Base-by-base conservation (phyloP, 2,888 invertebrate genomes). In the Ischnura elegans region DNA sequence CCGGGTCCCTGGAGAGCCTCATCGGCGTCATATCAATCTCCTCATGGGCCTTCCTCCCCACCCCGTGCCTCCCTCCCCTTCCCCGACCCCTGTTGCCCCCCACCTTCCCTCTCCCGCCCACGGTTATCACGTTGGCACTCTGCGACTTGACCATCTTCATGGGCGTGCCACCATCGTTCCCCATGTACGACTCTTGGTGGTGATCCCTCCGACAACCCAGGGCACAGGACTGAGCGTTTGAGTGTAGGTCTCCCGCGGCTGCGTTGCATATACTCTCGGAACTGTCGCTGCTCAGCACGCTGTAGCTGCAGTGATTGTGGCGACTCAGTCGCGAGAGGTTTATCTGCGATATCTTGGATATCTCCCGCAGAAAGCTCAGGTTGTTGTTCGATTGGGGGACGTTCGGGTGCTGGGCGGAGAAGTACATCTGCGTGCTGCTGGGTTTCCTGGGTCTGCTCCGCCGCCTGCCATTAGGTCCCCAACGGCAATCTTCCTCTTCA, bases 281-380 rank as follows among this genome's bases (percentile, higher is more conserved):
- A 95, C 97, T 97, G 95, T 98, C 97, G 93, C 97, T 96, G 94
- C 96, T 97, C 66, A 98, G 96, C 93, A 97, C 97, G 94, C 97
- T 97, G 96, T 98, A 98, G 94, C 97, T 97, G 95, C 98, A 97
- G 95, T 97, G 97, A 94, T 95, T 95, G 94, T 96, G 96, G 94
- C 97, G 97, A 93, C 97, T 96, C 93, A 97, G 96, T 0, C 87
- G 87, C 13, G 97, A 97, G 93, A 97, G 96, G 95, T 97, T 97
- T 95, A 98, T 96, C 95, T 97, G 97, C 3, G 97, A 97, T n/a
- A 98, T 96, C 95, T 97, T 97, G 46, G 97, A 97, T 94, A 98
- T 97, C 95, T 98, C 98, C 87, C 97, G 96, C 93, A 97, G 96
- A 94, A 97, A 96, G 94, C 94, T 94, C 76, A 93, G 93, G 51